Conservation (phyloP, 2,797 vertebrate species). For the Chlorospingus semifuscus region DNA sequence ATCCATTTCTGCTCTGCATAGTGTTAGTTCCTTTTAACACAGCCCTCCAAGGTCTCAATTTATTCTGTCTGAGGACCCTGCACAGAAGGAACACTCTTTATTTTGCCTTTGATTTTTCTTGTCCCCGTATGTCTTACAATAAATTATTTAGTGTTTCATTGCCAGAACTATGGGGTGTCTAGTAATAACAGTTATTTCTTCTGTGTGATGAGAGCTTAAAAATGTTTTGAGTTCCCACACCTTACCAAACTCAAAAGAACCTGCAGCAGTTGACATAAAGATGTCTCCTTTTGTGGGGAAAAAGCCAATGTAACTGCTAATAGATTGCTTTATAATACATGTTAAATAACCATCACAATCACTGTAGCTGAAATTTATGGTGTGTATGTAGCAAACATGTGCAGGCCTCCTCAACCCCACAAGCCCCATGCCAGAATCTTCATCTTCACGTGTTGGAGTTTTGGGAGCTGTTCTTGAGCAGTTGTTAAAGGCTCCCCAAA, state of each 20-base stretch:
- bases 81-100: neutral
- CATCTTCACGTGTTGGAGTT: accelerated
- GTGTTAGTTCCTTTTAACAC: constrained; percentile 28
- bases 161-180: neutral
- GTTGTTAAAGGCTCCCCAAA: neutral
- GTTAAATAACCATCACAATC: neutral
- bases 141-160: constrained; percentile 12
- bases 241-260: neutral
- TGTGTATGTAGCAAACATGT: neutral
- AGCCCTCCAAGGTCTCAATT: neutral
- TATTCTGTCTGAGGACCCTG: neutral
- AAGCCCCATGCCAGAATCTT: neutral
- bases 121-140: neutral
- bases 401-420: neutral
- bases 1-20: constrained; percentile 17
- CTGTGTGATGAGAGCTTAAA: neutral
- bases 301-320: neutral
- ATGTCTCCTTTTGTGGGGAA: neutral
- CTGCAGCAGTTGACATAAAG: neutral
- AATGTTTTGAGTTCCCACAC: neutral
- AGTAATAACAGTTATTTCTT: neutral
- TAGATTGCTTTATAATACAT: neutral
- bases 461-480: neutral
- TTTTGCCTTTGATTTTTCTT: neutral
- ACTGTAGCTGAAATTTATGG: neutral